phyloP scores from a whole-genome alignment of 2,888 invertebrate genomes.

The Spodoptera picta region DNA sequence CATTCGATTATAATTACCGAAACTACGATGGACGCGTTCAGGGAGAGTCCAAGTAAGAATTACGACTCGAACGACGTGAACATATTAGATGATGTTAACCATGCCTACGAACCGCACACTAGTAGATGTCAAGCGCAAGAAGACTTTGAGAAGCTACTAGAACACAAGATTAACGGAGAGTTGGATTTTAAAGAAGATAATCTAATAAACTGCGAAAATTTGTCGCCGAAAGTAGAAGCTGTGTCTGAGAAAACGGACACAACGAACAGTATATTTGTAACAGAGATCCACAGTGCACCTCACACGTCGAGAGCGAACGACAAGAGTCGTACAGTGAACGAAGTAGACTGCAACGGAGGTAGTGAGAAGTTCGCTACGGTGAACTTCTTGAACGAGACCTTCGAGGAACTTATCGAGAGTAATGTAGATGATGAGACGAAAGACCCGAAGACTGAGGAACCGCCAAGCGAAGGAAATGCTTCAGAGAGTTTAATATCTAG shows the following conservation, averaged over 20 bases:
- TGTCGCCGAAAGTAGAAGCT: constrained; percentile 45
- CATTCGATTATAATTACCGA: constrained; percentile 85
- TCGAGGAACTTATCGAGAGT: constrained; percentile 83
- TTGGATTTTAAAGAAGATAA: constrained; percentile 40
- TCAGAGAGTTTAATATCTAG: constrained; percentile 38
- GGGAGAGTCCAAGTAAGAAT: constrained; percentile 67
- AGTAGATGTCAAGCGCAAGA: constrained; percentile 37
- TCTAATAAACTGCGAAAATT: constrained; percentile 28
- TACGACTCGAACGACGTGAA: constrained; percentile 64
- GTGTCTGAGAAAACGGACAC: constrained; percentile 28
- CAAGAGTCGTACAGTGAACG: constrained; percentile 29
- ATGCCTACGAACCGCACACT: constrained; percentile 68
- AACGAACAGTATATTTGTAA: constrained; percentile 28
- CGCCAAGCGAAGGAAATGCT: constrained; percentile 33
- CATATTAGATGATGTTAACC: constrained; percentile 61
- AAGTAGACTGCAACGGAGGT: constrained; percentile 69
- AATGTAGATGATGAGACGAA: constrained; percentile 81
- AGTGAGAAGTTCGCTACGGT: constrained; percentile 81
- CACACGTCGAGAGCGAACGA: constrained; percentile 49
- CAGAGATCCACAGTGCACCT: constrained; percentile 35
- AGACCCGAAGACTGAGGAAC: constrained; percentile 63
- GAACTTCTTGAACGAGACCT: constrained; percentile 78
- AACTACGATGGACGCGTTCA: constrained; percentile 68
- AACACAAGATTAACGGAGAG: constrained; percentile 56
- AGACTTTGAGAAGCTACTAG: constrained; percentile 42